Percentiles rank a stretch among this genome's conserved stretches.
Conservation (phyloP, 2,113 vertebrate species). For the Phylloscopus whistleri region DNA sequence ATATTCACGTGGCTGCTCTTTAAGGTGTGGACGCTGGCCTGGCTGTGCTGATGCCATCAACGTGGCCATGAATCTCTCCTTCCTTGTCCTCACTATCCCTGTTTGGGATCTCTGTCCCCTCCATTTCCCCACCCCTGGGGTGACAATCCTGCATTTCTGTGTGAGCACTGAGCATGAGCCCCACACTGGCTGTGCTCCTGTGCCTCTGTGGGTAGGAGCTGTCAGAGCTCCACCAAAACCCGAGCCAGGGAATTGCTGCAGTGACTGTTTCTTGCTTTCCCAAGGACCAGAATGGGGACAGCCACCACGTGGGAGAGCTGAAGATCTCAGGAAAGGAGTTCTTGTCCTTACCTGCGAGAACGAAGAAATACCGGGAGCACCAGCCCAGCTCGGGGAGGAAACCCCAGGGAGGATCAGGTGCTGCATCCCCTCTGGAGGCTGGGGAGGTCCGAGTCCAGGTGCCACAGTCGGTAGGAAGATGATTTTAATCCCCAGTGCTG, state of each 20-base stretch:
- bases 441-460: constrained; percentile 84
- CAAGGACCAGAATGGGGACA: constrained; percentile 86
- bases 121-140: not conserved
- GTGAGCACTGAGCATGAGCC: not conserved
- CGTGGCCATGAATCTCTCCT: not conserved
- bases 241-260: not conserved
- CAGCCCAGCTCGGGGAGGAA: constrained; percentile 72
- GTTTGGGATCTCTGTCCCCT: not conserved
- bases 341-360: constrained; percentile 71
- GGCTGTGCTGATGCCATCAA: not conserved
- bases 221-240: not conserved
- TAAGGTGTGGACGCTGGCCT: not conserved
- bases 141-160: not conserved
- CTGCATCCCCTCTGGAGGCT: constrained; percentile 76
- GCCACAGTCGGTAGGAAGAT: constrained; percentile 78
- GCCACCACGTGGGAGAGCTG: constrained; percentile 76
- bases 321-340: constrained; percentile 76
- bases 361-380: constrained; percentile 79
- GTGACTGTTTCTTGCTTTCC: not conserved
- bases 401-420: constrained; percentile 60
- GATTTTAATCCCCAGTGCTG: not conserved
- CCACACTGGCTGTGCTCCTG: rapidly evolving
- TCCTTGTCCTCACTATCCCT: not conserved
- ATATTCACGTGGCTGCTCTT: not conserved
- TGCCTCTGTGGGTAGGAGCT: not conserved